Percentiles rank a stretch among this genome's conserved stretches.
Conservation (phyloP, 2,888 invertebrate species). For the Xanthostigma xanthostigma region DNA sequence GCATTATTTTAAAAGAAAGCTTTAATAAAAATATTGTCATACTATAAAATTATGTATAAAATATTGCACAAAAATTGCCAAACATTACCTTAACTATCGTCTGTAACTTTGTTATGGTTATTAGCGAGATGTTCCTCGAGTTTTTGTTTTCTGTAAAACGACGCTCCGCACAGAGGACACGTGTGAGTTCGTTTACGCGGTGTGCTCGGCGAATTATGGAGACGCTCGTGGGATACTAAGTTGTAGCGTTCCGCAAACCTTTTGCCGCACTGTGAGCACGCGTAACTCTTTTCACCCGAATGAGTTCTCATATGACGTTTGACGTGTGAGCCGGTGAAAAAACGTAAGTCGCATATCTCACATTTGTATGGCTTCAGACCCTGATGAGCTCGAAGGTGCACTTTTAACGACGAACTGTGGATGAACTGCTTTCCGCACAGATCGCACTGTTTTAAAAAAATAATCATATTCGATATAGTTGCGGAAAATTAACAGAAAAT, state of each 20-base stretch:
- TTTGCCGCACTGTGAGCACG: constrained; percentile 35
- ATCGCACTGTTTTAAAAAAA: constrained; percentile 34
- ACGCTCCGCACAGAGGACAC: constrained; percentile 13
- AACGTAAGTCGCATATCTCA: constrained; percentile 37
- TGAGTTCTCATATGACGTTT: constrained; percentile 45
- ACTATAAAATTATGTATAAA: too few species aligned
- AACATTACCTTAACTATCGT: constrained; percentile 7
- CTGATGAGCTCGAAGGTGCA: constrained; percentile 45
- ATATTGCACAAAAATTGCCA: constrained; percentile 8
- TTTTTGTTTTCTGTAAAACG: constrained; percentile 14
- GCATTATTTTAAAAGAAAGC: too few species aligned
- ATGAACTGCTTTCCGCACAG: constrained; percentile 47
- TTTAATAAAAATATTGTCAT: too few species aligned
- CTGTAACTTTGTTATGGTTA: constrained; percentile 10
- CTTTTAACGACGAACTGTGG: constrained; percentile 48
- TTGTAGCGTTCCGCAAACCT: constrained; percentile 34
- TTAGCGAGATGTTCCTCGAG: constrained; percentile 13
- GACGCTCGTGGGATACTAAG: constrained; percentile 14
- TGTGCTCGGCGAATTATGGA: constrained; percentile 8
- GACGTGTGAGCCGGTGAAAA: constrained; percentile 43
- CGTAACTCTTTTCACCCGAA: constrained; percentile 39
- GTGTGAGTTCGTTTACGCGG: constrained; percentile 1
- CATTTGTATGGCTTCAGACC: constrained; percentile 39
- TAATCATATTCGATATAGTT: neutral
- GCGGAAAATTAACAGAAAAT: too few species aligned